phyloP scores from a whole-genome alignment of 2,888 invertebrate genomes.

The Drosophila pegasa region DNA sequence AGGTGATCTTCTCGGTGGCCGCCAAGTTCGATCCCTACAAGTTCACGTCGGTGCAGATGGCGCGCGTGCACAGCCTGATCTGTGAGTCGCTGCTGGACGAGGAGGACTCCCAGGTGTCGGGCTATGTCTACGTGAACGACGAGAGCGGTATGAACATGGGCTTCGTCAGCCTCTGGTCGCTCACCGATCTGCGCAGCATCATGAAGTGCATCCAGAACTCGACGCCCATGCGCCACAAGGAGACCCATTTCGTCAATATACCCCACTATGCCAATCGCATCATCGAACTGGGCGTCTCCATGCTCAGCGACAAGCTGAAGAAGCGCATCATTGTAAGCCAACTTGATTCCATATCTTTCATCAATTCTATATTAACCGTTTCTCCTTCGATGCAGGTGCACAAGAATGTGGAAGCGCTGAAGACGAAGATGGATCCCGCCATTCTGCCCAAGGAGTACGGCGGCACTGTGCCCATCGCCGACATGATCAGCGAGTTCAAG shows the following conservation, averaged over 20 bases:
- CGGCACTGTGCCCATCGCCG: conserved; percentile 91
- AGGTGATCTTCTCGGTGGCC: conserved; percentile 92
- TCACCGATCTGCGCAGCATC: conserved; percentile 91
- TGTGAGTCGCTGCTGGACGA: conserved; percentile 94
- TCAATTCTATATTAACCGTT: not conserved
- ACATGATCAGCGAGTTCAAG: conserved; percentile 92
- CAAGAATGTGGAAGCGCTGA: conserved; percentile 90
- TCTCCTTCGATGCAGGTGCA: conserved; percentile 86
- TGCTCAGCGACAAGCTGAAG: conserved; percentile 93
- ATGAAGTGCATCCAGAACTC: conserved; percentile 89
- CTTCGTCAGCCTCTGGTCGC: conserved; percentile 92
- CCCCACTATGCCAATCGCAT: conserved; percentile 92
- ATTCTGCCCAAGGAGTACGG: conserved; percentile 95
- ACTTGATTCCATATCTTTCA: not conserved
- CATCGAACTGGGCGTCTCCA: conserved; percentile 92
- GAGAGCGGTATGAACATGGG: conserved; percentile 93
- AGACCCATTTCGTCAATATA: conserved; percentile 94
- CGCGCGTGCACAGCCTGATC: conserved; percentile 93
- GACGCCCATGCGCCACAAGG: conserved; percentile 95
- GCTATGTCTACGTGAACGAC: conserved; percentile 93
- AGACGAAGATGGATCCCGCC: conserved; percentile 89
- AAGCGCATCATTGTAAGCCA: conserved; percentile 90
- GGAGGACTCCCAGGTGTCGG: conserved; percentile 92
- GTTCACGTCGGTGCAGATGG: conserved; percentile 93
- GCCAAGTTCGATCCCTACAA: conserved; percentile 92